A percentile compares a stretch with the other conserved stretches of the same genome.
phyloP scores from a whole-genome alignment of 1,140 invertebrate species.

The Ceratina calcarata region DNA sequence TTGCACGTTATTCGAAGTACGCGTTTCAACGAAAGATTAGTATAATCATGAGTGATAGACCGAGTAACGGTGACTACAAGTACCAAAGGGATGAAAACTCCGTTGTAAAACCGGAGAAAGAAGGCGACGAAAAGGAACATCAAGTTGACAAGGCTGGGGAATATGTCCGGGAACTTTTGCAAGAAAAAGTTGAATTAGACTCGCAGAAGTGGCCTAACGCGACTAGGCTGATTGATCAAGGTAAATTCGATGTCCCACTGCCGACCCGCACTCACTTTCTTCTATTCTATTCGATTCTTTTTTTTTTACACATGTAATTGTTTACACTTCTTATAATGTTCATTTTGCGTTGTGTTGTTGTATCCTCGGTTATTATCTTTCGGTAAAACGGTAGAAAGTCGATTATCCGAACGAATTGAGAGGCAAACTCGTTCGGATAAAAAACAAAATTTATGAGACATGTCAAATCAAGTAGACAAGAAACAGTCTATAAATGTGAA shows the following conservation, averaged over 20 bases:
- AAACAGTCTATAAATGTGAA: too few species aligned
- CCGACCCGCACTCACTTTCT: background rate
- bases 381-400: too few species aligned
- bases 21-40: background rate
- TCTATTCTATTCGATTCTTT: slow-evolving; percentile 4
- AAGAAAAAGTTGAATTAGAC: slow-evolving; percentile 88
- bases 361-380: too few species aligned
- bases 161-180: slow-evolving; percentile 87
- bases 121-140: slow-evolving; percentile 71
- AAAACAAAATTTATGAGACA: too few species aligned
- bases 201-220: slow-evolving; percentile 85
- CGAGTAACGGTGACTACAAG: slow-evolving; percentile 75
- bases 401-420: too few species aligned
- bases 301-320: slow-evolving; percentile 12
- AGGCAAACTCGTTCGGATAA: too few species aligned
- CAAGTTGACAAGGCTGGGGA: slow-evolving; percentile 86
- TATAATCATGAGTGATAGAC: slow-evolving; percentile 70
- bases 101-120: slow-evolving; percentile 69
- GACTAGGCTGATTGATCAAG: slow-evolving; percentile 86
- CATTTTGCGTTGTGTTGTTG: background rate
- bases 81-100: slow-evolving; percentile 68
- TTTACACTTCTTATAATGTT: background rate
- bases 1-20: background rate
- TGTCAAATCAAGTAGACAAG: too few species aligned
- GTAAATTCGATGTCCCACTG: slow-evolving; percentile 73